Evolutionary conservation across 2,113 vertebrate species (phyloP).

Genomic region (Mustelus asterias): DNA sequence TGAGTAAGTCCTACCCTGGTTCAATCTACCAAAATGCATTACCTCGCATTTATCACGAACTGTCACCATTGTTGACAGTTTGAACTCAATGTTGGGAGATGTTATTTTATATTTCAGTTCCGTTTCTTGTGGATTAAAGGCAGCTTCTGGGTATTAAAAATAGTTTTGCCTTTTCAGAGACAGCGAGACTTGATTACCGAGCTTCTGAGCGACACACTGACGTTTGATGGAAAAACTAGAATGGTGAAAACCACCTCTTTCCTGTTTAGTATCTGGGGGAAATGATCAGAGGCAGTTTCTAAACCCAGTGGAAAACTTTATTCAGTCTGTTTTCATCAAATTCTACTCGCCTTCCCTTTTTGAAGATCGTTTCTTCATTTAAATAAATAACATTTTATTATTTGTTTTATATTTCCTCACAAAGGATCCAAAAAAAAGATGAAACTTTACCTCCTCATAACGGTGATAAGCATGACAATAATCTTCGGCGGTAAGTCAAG

Average conservation of each 20-base stretch:
- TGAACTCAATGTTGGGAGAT: no score
- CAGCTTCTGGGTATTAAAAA: background rate
- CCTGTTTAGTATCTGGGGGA: background rate
- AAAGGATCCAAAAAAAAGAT: slow-evolving; percentile 3
- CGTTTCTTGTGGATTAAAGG: background rate
- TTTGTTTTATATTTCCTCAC: background rate
- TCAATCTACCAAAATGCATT: no score
- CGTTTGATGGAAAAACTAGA: background rate
- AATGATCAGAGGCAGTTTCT: no score
- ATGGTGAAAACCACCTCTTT: background rate
- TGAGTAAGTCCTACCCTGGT: no score
- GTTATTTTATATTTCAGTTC: background rate
- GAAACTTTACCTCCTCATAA: background rate
- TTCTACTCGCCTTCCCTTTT: background rate
- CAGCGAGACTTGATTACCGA: background rate
- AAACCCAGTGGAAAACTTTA: background rate
- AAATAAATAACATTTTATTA: background rate
- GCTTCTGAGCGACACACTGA: background rate
- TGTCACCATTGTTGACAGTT: background rate
- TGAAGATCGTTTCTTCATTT: background rate
- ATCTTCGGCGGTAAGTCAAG: background rate
- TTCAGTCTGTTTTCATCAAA: background rate
- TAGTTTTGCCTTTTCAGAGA: background rate
- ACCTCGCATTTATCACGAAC: no score
- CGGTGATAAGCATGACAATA: no score